These are phyloP conservation scores for Caenorhabditis wallacei DNA, from an alignment of 2,888 invertebrate species.

Conservation along the genomic window DNA sequence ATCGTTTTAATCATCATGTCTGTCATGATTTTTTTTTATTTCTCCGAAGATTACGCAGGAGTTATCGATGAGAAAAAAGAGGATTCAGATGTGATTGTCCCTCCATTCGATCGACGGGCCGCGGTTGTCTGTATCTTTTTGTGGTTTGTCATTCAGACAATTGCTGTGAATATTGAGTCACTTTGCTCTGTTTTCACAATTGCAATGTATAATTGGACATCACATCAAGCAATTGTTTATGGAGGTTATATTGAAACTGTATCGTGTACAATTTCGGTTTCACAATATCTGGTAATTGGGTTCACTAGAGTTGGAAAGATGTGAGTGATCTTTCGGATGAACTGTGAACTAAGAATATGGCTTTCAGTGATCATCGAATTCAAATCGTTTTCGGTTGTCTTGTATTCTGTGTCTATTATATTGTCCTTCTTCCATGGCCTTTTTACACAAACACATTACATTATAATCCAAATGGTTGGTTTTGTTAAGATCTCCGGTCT, in stretches of 20 bases:
- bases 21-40: conserved; percentile 58
- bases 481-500: background rate
- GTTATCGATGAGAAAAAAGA: conserved; percentile 67
- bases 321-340: conserved; percentile 23
- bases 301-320: conserved; percentile 67
- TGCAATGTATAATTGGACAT: conserved; percentile 73
- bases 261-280: conserved; percentile 63
- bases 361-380: conserved; percentile 64
- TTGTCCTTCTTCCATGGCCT: conserved; percentile 68
- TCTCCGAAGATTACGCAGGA: conserved; percentile 71
- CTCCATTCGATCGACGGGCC: conserved; percentile 63
- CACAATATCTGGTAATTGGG: conserved; percentile 63
- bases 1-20: conserved; percentile 50
- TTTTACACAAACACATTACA: conserved; percentile 64
- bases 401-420: conserved; percentile 64
- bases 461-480: conserved; percentile 62
- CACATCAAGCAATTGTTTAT: conserved; percentile 72
- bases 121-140: conserved; percentile 66
- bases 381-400: conserved; percentile 66
- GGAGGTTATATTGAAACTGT: conserved; percentile 69
- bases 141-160: conserved; percentile 68
- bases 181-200: conserved; percentile 70
- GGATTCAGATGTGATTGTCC: conserved; percentile 63
- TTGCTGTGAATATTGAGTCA: conserved; percentile 66
- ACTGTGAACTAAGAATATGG: background rate